Base-by-base conservation (phyloP, 2,113 vertebrate genomes). In the Anguilla japonica region DNA sequence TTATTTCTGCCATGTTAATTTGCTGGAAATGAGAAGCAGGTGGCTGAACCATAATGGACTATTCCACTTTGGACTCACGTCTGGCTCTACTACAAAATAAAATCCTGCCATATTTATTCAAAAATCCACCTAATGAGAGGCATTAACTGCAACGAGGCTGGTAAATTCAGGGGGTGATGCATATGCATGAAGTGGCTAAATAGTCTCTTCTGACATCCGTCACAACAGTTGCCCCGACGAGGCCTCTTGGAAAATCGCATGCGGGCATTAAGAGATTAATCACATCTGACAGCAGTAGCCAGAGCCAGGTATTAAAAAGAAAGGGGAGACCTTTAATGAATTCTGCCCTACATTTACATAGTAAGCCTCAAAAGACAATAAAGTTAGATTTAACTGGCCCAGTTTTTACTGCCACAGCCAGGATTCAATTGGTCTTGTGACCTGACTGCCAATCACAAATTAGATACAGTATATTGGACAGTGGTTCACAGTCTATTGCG, bases 171-270 rank as follows among this genome's bases (percentile, higher is more conserved):
- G 90, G 89, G 89, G 91, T 95, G 92, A 94, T 96, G 87, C 93
- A 95, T 95, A 95, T 95, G 94, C 92, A 95, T 94, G 93, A 90
- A 57, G 26, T 6, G 86, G 89, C 93, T 93, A 93, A 94, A 94
- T 91, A 89, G 90, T 90, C 94, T 91, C 91, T 43, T 87, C 91
- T 90, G 92, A 90, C 92, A 91, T 86, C 89, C 90, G 92, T 94
- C 94, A 93, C 88, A 91, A 91, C 90, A 94, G 91, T 93, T 91
- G 88, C 89, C 88, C 39, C 82, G 71, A 89, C 88, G 87, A 88
- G 91, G 85, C 89, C 91, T 89, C 88, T 92, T 92, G 91, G 88
- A 89, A 88, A 95, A 95, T 95, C n/a, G 93, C 94, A 95, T 93
- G 90, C 56, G 79, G 89, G 90, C 92, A 93, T 94, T 93, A 93